Evolutionary conservation across 2,113 vertebrate species (phyloP).

Genomic region (Ranitomeya variabilis): DNA sequence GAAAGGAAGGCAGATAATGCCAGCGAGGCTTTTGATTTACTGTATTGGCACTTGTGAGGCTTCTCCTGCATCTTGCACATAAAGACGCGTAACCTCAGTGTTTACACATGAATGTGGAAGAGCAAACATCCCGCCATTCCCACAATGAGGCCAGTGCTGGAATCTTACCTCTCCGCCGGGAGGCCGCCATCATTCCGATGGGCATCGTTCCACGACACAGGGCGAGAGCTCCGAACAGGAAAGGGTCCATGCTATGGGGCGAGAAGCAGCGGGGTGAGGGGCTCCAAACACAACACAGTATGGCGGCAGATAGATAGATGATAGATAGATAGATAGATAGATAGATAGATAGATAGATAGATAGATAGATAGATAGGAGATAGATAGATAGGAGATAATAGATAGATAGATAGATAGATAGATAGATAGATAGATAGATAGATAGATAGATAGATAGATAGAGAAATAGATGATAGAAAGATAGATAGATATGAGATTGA

Average conservation of each 20-base stretch:
- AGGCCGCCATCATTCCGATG: background rate
- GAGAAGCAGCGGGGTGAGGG: background rate
- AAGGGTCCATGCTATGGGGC: background rate
- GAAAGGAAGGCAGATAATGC: constrained; percentile 89
- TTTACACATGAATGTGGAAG: constrained; percentile 66
- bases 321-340: too few relatives aligned
- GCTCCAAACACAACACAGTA: background rate
- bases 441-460: too few relatives aligned
- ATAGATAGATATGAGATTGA: too few relatives aligned
- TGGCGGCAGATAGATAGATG: background rate
- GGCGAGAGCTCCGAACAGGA: too few relatives aligned
- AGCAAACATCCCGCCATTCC: constrained; percentile 64
- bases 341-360: too few relatives aligned
- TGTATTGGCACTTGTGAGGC: constrained; percentile 79
- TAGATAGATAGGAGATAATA: too few relatives aligned
- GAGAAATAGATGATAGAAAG: too few relatives aligned
- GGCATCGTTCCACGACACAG: background rate
- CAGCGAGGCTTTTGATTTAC: constrained; percentile 90
- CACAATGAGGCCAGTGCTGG: constrained; percentile 53
- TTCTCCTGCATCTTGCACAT: constrained; percentile 63
- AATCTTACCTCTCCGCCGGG: constrained; percentile 12
- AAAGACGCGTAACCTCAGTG: constrained; percentile 68
- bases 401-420: too few relatives aligned
- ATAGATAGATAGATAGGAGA: too few relatives aligned
- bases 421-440: too few relatives aligned